Base-by-base conservation (phyloP, 2,797 vertebrate genomes). In the Trichosurus vulpecula region DNA sequence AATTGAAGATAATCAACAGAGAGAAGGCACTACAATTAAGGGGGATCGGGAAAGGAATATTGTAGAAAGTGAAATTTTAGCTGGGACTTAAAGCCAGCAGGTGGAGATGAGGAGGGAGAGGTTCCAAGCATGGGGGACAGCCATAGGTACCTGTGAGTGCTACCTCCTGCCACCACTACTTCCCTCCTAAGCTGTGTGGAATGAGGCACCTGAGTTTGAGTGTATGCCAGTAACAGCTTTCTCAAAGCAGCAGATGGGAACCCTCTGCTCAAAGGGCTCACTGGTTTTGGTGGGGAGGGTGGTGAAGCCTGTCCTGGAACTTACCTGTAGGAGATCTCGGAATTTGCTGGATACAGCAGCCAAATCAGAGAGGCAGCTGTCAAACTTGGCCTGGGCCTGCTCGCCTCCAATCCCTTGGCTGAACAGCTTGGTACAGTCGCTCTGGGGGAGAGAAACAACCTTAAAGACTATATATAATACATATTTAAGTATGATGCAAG, bases 311-410 rank as follows among this genome's bases (percentile, higher is more conserved):
- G 22, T 58, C 53, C 35, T 52, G 51, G 58, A 9, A 4, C 98
- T 98, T 97, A 99, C 99, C 99, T 99, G 99, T 95, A 99, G 98
- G 81, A 99, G 99, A 97, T 99, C 99, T 95, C 99, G 99, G 97
- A 99, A 99, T 97, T 99, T 99, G 98, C 98, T 98, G 91, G 99
- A 99, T 22, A 99, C 99, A 0, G 99, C 99, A 91, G 99, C 99
- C 93, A 99, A 99, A 98, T 99, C 99, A 0, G 99, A 99, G 93
- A 99, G 98, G 98, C 99, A 99, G 98, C 99, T 99, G 97, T 99
- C 99, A 93, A 99, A 99, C 99, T 99, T 99, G 96, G 99, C 99
- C 95, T 99, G 99, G 0, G 99, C 99, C 74, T 99, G 99, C 25
- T 99, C 99, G 0, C 99, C 99, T 91, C 99, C 99, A 0, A 99